phyloP scores from a whole-genome alignment of 2,888 invertebrate genomes.

The Plutella xylostella region DNA sequence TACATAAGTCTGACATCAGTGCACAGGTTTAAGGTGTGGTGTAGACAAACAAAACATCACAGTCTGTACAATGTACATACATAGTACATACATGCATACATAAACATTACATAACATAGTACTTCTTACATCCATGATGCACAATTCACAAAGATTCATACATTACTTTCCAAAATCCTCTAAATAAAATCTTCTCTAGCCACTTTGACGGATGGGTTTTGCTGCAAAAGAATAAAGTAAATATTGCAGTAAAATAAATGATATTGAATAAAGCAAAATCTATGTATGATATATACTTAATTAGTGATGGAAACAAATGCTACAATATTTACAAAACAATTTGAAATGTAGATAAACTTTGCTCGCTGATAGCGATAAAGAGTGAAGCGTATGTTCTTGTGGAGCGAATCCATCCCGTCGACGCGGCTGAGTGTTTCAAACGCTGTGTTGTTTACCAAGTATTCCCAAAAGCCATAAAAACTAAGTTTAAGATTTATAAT shows the following conservation, averaged over 20 bases:
- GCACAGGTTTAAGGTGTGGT: conserved; percentile 32
- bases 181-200: too few species aligned
- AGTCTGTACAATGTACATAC: too few species aligned
- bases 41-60: conserved; percentile 22
- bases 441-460: conserved; percentile 13
- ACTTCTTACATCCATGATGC: conserved; percentile 23
- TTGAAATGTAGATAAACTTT: too few species aligned
- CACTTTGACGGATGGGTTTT: not conserved
- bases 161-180: conserved; percentile 4
- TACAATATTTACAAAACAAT: too few species aligned
- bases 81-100: conserved; percentile 25
- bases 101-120: not conserved
- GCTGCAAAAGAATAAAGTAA: too few species aligned
- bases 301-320: too few species aligned
- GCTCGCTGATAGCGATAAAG: too few species aligned
- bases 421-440: too few species aligned
- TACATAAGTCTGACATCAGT: conserved; percentile 30
- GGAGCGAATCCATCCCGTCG: too few species aligned
- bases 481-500: not conserved
- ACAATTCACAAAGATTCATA: conserved; percentile 33
- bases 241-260: not conserved
- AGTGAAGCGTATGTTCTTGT: too few species aligned
- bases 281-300: too few species aligned
- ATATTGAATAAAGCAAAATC: too few species aligned
- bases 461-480: conserved; percentile 10